Conservation (phyloP, 1,140 invertebrate species). For the Helicoverpa armigera region DNA sequence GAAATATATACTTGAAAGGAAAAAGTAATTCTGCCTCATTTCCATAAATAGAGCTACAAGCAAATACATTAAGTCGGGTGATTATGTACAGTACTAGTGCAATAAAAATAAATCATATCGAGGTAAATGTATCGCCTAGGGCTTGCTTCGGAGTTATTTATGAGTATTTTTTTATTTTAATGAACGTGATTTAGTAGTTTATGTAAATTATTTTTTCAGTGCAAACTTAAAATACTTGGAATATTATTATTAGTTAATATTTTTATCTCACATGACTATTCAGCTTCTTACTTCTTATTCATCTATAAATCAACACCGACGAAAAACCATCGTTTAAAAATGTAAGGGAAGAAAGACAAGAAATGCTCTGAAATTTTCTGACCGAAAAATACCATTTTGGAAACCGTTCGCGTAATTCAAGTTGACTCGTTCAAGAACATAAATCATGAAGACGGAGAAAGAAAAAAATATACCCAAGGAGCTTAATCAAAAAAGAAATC, state of each 20-base stretch:
- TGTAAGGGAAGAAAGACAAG: too few relatives aligned
- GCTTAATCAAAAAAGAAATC: not conserved
- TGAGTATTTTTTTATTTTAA: not conserved
- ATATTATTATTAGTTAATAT: too few relatives aligned
- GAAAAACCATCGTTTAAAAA: too few relatives aligned
- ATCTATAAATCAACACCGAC: too few relatives aligned
- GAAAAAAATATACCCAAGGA: not conserved
- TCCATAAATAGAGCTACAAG: constrained; percentile 20
- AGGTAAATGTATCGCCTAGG: not conserved
- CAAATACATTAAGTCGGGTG: constrained; percentile 13
- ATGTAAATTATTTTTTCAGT: not conserved
- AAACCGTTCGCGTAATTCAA: not conserved
- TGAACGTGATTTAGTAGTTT: not conserved
- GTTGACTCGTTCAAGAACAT: not conserved
- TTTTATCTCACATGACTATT: too few relatives aligned
- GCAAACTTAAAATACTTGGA: too few relatives aligned
- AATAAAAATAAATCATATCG: constrained; percentile 18
- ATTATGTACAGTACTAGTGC: not conserved
- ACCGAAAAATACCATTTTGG: too few relatives aligned
- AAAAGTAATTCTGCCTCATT: constrained; percentile 20
- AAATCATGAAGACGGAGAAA: not conserved
- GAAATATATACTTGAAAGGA: constrained; percentile 24
- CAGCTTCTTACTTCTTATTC: too few relatives aligned
- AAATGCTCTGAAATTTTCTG: too few relatives aligned
- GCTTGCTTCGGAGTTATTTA: not conserved